phyloP scores from a whole-genome alignment of 1,140 invertebrate species.

The Diorhabda sublineata region DNA sequence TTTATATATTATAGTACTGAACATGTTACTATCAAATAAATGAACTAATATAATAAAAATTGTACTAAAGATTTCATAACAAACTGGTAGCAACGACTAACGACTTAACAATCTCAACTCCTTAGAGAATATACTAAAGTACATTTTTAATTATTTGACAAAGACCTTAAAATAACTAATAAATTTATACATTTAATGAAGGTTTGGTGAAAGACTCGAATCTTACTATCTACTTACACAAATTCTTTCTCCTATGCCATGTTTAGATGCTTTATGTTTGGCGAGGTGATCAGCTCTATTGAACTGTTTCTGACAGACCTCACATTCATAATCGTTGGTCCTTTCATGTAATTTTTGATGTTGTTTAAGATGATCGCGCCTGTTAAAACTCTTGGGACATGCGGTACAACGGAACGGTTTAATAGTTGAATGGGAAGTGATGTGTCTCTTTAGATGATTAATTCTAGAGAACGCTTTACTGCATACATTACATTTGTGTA shows the following conservation, averaged over 20 bases:
- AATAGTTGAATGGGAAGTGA: slow-evolving; percentile 36
- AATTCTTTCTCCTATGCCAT: slow-evolving; percentile 43
- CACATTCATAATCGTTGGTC: slow-evolving; percentile 49
- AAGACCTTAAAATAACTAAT: no score
- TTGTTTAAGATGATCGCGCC: slow-evolving; percentile 49
- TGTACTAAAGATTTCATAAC: no score
- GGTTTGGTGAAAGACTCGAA: no score
- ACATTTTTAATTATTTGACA: no score
- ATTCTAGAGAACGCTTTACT: slow-evolving; percentile 37
- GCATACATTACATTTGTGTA: slow-evolving; percentile 38
- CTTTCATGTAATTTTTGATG: slow-evolving; percentile 46
- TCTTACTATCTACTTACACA: slow-evolving; percentile 17
- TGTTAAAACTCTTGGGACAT: slow-evolving; percentile 51
- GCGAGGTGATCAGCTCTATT: slow-evolving; percentile 48
- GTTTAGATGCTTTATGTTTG: slow-evolving; percentile 50
- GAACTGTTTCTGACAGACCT: slow-evolving; percentile 51
- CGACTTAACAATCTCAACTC: no score
- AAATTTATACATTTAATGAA: no score
- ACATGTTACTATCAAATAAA: no score
- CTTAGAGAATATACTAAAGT: no score
- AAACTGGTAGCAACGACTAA: no score
- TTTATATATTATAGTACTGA: no score
- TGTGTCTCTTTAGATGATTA: slow-evolving; percentile 41
- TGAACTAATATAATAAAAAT: no score
- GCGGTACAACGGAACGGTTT: slow-evolving; percentile 52